Conservation (phyloP, 2,113 vertebrate species). For the Calypte anna region DNA sequence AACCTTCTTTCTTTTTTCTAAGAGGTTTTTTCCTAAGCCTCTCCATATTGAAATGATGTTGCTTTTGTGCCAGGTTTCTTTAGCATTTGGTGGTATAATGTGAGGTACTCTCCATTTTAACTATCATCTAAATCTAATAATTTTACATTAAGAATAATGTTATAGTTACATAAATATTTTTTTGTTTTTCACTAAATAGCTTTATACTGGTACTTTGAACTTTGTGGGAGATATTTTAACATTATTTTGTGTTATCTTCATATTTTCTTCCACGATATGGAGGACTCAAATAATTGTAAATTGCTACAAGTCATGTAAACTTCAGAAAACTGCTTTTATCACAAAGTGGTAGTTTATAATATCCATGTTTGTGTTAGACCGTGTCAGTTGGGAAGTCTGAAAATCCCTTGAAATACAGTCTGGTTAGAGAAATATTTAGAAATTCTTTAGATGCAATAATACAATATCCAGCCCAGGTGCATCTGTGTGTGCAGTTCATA, state of each 20-base stretch:
- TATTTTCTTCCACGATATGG: neutral
- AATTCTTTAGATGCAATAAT: neutral
- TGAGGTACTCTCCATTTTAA: neutral
- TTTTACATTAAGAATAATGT: neutral
- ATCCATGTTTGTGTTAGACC: neutral
- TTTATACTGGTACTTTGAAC: neutral
- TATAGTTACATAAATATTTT: neutral
- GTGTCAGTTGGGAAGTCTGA: neutral
- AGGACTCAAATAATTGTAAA: neutral
- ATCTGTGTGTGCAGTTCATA: neutral
- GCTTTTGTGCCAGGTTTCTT: neutral
- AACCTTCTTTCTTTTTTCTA: neutral
- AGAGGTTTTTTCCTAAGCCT: neutral
- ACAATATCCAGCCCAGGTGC: neutral
- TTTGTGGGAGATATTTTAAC: neutral
- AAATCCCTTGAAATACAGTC: neutral
- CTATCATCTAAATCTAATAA: neutral
- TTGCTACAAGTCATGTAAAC: neutral
- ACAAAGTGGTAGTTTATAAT: neutral
- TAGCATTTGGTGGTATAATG: neutral
- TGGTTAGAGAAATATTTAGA: neutral
- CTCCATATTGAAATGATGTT: neutral
- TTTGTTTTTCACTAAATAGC: neutral
- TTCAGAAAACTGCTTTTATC: neutral
- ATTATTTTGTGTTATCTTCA: neutral